phyloP scores from a whole-genome alignment of 2,113 vertebrate genomes.

The Furnarius figulus region DNA sequence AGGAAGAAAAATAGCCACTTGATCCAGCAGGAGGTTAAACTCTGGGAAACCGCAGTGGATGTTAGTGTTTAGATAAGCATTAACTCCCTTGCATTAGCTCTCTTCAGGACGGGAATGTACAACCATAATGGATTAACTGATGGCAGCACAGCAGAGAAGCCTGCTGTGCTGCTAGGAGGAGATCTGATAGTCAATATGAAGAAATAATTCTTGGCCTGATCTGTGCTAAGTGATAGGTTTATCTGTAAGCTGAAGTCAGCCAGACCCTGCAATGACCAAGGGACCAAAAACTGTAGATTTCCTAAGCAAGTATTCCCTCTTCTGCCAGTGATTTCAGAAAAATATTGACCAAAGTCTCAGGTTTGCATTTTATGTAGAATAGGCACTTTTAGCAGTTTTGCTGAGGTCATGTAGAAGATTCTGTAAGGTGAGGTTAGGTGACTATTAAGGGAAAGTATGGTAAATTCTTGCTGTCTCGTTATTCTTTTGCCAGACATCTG shows the following conservation, averaged over 20 bases:
- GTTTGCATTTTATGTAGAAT: not conserved
- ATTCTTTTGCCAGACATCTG: not conserved
- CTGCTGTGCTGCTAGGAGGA: not conserved
- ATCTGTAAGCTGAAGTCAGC: not conserved
- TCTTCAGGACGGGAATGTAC: not conserved
- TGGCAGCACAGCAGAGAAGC: not conserved
- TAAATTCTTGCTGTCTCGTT: not conserved
- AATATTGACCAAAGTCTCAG: not conserved
- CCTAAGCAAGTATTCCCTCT: not conserved
- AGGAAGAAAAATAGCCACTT: not conserved
- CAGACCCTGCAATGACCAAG: not conserved
- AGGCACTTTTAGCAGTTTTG: not conserved
- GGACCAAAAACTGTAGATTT: not conserved
- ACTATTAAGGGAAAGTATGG: not conserved
- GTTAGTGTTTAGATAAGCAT: not conserved
- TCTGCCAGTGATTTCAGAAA: not conserved
- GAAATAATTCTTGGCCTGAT: conserved; percentile 8
- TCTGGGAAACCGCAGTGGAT: not conserved
- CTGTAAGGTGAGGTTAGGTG: not conserved
- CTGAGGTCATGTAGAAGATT: not conserved
- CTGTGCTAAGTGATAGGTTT: not conserved
- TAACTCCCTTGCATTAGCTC: not conserved
- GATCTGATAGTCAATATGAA: not conserved
- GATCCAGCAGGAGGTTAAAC: not conserved
- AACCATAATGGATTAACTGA: conserved; percentile 8